A percentile compares a stretch with the other conserved stretches of the same genome.
Conservation (phyloP, 2,888 invertebrate species). For the Catocala nupta region DNA sequence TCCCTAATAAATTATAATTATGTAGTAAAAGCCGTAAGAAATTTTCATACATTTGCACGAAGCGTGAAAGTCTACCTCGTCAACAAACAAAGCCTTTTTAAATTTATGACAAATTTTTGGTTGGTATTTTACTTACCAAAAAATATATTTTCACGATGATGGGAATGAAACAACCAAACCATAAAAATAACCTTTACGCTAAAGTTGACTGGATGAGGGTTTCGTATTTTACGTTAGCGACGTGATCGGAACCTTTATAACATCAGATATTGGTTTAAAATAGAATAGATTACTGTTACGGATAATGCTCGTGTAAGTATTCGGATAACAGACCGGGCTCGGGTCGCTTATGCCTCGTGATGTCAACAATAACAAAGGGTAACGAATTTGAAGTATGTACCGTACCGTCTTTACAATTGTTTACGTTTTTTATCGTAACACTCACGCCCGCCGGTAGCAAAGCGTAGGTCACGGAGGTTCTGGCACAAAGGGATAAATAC, state of each 20-base stretch:
- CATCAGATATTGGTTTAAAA: slow-evolving; percentile 17
- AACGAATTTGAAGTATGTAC: slow-evolving; percentile 3
- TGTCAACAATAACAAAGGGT: not conserved
- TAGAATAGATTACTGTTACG: slow-evolving; percentile 12
- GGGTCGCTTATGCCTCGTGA: not conserved
- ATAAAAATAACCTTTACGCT: slow-evolving; percentile 23
- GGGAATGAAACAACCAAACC: slow-evolving; percentile 22
- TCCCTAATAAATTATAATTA: slow-evolving; percentile 19
- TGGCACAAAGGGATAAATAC: slow-evolving; percentile 28
- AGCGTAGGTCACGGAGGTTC: slow-evolving; percentile 20
- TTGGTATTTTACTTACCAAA: slow-evolving; percentile 24
- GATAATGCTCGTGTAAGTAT: slow-evolving; percentile 3
- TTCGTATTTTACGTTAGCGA: slow-evolving; percentile 15
- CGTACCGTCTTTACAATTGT: slow-evolving; percentile 3
- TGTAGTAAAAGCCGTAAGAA: slow-evolving; percentile 20
- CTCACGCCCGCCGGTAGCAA: slow-evolving; percentile 2
- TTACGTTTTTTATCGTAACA: not conserved
- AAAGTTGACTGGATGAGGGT: slow-evolving; percentile 19
- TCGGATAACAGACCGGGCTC: not conserved
- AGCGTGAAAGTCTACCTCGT: slow-evolving; percentile 19
- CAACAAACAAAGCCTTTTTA: slow-evolving; percentile 26
- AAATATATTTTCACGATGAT: slow-evolving; percentile 37
- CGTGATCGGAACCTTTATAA: slow-evolving; percentile 13
- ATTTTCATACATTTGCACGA: slow-evolving; percentile 37
- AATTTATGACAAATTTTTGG: slow-evolving; percentile 25